Evolutionary conservation across 2,113 vertebrate genomes (phyloP).

Genomic region (Beaufortia kweichowensis): DNA sequence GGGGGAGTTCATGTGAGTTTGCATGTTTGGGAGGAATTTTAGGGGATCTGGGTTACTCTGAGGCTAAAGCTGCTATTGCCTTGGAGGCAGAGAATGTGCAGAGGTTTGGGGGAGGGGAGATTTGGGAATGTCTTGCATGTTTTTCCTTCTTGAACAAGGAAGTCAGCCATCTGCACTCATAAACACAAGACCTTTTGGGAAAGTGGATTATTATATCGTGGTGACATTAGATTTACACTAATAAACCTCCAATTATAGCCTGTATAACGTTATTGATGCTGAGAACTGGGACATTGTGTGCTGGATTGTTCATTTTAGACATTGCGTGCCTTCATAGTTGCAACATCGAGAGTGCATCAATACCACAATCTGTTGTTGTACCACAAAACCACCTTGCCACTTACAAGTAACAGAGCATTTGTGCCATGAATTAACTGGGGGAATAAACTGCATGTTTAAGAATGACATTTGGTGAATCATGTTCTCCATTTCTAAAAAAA

Average conservation of each 20-base stretch:
- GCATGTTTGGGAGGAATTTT: conserved; percentile 36
- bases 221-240: neutral
- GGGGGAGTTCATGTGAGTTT: conserved; percentile 36
- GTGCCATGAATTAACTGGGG: neutral
- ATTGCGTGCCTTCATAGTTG: neutral
- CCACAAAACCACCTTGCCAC: neutral
- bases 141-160: conserved; percentile 32
- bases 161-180: conserved; percentile 41
- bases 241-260: neutral
- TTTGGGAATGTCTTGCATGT: conserved; percentile 44
- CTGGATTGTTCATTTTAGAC: neutral
- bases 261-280: neutral
- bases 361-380: neutral
- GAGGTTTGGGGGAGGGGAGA: conserved; percentile 29
- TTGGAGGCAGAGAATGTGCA: conserved; percentile 47
- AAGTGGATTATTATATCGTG: neutral
- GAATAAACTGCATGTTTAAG: neutral
- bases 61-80: conserved; percentile 53
- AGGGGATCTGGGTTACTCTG: conserved; percentile 52
- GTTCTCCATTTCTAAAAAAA: neutral
- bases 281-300: neutral
- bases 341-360: neutral
- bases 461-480: neutral
- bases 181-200: neutral
- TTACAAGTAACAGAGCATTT: neutral